A percentile compares a stretch with the other conserved stretches of the same genome.
Evolutionary conservation across 2,888 invertebrate genomes (phyloP).

Genomic region (Trichacis sp.): DNA sequence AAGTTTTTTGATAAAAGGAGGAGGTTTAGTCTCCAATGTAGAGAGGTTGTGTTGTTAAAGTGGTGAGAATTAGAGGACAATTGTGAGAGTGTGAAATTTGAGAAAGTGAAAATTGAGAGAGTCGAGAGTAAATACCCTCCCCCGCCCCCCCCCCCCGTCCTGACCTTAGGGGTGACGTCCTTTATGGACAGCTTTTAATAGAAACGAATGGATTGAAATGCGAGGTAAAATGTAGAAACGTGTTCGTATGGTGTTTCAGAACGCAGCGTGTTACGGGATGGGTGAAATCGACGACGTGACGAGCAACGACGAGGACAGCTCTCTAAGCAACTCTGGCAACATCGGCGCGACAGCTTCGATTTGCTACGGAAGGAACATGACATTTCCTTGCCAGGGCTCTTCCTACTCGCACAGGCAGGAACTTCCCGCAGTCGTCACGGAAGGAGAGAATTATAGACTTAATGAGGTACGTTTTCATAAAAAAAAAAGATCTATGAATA

Average conservation of each 20-base stretch:
- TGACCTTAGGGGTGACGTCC: too few species aligned
- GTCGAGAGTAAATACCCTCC: too few species aligned
- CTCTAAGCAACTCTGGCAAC: conserved; percentile 54
- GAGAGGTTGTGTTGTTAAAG: too few species aligned
- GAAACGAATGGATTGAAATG: too few species aligned
- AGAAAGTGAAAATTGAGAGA: too few species aligned
- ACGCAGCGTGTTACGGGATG: conserved; percentile 68
- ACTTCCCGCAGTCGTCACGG: conserved; percentile 76
- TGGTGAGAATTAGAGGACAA: too few species aligned
- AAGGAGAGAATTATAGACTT: conserved; percentile 72
- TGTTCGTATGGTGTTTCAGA: conserved; percentile 52
- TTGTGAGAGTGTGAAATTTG: too few species aligned
- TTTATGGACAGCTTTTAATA: too few species aligned
- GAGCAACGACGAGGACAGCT: conserved; percentile 59
- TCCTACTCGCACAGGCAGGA: conserved; percentile 72
- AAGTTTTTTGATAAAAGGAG: too few species aligned
- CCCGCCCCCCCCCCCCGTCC: too few species aligned
- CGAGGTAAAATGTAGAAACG: not conserved
- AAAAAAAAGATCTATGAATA: too few species aligned
- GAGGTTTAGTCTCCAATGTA: too few species aligned
- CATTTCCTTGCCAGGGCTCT: conserved; percentile 73
- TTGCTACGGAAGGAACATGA: conserved; percentile 75
- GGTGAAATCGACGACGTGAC: conserved; percentile 66
- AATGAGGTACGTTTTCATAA: conserved; percentile 64
- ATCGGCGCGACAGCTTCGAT: conserved; percentile 63